Evolutionary conservation across 2,888 invertebrate species (phyloP).

Genomic region (Nomada fabriciana): DNA sequence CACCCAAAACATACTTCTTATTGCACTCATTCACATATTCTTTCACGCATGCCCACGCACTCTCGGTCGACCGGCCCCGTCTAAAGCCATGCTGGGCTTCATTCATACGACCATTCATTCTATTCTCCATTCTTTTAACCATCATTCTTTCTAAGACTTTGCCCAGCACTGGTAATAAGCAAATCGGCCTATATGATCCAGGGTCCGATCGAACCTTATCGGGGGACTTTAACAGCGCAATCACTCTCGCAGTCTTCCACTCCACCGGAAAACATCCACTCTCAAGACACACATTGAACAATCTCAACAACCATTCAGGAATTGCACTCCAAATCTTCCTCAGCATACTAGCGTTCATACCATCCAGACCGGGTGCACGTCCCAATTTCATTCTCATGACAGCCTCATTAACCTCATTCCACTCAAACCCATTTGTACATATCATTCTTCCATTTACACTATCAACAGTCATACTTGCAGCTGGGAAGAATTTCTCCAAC

Average conservation of each 20-base stretch:
- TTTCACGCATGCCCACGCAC: constrained; percentile 12
- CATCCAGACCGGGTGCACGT: too few relatives aligned
- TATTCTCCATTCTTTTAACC: constrained; percentile 1
- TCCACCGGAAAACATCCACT: too few relatives aligned
- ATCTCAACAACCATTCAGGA: too few relatives aligned
- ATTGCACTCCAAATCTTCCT: too few relatives aligned
- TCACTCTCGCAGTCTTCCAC: constrained; percentile 3
- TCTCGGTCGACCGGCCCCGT: background rate
- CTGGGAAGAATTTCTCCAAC: too few relatives aligned
- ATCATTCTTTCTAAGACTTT: constrained; percentile 21
- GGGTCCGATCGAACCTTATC: constrained; percentile 9
- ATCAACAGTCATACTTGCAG: too few relatives aligned
- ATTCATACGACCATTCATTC: background rate
- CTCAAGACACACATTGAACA: too few relatives aligned
- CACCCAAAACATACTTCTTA: constrained; percentile 13
- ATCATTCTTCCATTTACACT: too few relatives aligned
- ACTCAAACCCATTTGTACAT: too few relatives aligned
- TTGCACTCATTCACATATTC: background rate
- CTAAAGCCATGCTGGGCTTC: constrained; percentile 16
- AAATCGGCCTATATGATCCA: constrained; percentile 24
- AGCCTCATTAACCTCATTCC: too few relatives aligned
- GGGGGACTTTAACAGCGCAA: background rate
- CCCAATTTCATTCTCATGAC: too few relatives aligned
- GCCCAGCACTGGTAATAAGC: constrained; percentile 10
- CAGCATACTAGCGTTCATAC: too few relatives aligned